Conservation (phyloP, 2,113 vertebrate species). For the Gymnorhina tibicen region DNA sequence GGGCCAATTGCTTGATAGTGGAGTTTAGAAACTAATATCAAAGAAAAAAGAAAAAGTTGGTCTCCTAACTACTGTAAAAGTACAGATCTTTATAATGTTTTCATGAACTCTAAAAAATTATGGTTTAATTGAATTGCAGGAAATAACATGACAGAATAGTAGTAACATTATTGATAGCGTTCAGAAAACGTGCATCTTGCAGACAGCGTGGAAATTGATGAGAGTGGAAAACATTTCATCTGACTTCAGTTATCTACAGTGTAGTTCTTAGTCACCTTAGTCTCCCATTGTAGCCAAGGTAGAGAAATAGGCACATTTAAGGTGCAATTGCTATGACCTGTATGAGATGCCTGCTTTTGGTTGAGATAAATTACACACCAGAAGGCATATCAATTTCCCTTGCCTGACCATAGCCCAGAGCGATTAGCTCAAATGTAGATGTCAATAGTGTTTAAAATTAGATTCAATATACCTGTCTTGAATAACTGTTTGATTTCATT, state of each 20-base stretch:
- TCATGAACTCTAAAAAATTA: neutral
- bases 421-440: neutral
- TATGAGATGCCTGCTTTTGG: neutral
- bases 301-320: neutral
- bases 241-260: neutral
- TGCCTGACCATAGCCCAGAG: neutral
- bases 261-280: neutral
- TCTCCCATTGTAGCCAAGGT: neutral
- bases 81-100: neutral
- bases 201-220: neutral
- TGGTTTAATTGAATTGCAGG: neutral
- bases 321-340: neutral
- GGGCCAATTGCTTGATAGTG: neutral
- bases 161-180: neutral
- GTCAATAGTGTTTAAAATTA: slow-evolving; percentile 28
- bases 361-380: neutral
- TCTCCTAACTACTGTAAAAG: neutral
- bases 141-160: neutral
- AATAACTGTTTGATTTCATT: neutral
- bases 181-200: neutral
- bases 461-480: neutral
- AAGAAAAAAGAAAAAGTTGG: neutral
- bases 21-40: neutral
- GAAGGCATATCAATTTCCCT: neutral
- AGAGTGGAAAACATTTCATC: neutral